Evolutionary conservation across 2,797 vertebrate genomes (phyloP), one percentile per base, ranked within the genome.

Genomic region (Yasuhikotakia modesta): DNA sequence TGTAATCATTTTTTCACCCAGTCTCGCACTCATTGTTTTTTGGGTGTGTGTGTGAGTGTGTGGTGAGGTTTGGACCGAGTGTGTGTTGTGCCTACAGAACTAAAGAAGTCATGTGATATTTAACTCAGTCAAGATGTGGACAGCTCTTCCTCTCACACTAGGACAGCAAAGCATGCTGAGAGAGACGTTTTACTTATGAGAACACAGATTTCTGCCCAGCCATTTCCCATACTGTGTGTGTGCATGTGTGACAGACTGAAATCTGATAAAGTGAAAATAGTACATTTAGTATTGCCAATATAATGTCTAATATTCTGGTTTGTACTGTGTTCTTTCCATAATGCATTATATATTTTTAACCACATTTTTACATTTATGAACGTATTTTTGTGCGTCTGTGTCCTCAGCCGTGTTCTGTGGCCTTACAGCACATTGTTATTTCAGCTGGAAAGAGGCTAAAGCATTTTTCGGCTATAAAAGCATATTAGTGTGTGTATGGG

Each of bases 51-150:
- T 35, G 35, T 35, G 35, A 5, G 35, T 35, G 35, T 35, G 30
- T 32, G 35, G 35, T 35, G 35, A 35, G 35, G 35, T 35, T 35
- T 35, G 35, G 35, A 6, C 35, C 39, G 32, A 10, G 19, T 72
- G 32, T 70, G 14, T 68, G 8, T 30, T 72, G 52, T 57, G 52
- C 14, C 27, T 70, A 55, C 55, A 46, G 43, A 61, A 48, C 24
- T 73, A 19, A 73, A 16, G 7, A 63, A 73, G 35, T 35, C 43
- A 63, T 73, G 71, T 63, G 71, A 73, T 50, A 30, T 35, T 63
- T 73, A 73, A 73, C 43, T 73, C 45, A 63, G 45, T 63, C 71
- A 73, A 73, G 71, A 73, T 73, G 71, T 52, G 58, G 50, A 50
- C 21, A 30, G 7, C 16, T 73, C 58, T 73, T 1, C 45, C 39